Evolutionary conservation across 2,797 vertebrate genomes (phyloP).

Genomic region (Geotrypetes seraphini): DNA sequence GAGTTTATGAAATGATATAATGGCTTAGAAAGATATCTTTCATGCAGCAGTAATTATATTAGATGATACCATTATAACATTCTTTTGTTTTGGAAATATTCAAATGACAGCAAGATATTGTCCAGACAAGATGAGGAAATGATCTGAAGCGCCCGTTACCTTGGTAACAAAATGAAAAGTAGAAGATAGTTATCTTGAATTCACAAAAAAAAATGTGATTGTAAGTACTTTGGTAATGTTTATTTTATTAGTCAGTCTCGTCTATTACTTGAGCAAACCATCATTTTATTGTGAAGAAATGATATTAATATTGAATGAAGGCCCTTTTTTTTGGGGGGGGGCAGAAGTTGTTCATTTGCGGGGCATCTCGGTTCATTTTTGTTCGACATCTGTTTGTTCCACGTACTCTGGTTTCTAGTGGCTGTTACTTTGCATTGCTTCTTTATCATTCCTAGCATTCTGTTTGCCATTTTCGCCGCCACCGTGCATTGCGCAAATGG

Average conservation of each 20-base stretch:
- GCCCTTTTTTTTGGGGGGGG: too few relatives aligned
- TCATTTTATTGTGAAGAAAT: constrained; percentile 35
- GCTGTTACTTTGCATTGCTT: too few relatives aligned
- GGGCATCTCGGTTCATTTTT: too few relatives aligned
- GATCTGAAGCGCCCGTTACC: constrained; percentile 37
- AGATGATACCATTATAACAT: constrained; percentile 19
- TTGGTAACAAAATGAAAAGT: constrained; percentile 37
- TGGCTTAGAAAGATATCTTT: constrained; percentile 17
- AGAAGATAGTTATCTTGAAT: constrained; percentile 25
- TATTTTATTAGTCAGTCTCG: constrained; percentile 28
- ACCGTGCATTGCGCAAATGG: too few relatives aligned
- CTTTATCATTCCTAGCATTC: too few relatives aligned
- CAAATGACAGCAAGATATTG: constrained; percentile 28
- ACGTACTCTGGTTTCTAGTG: too few relatives aligned
- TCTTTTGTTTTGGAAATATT: constrained; percentile 28
- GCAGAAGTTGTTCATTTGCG: too few relatives aligned
- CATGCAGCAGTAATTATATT: constrained; percentile 26
- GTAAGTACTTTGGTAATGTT: constrained; percentile 25
- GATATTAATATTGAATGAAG: constrained; percentile 27
- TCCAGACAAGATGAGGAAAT: constrained; percentile 30
- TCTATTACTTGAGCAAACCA: constrained; percentile 34
- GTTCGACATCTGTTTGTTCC: too few relatives aligned
- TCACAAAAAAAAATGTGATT: constrained; percentile 23
- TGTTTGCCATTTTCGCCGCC: too few relatives aligned
- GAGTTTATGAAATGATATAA: constrained; percentile 9